Base-by-base conservation (phyloP, 2,113 vertebrate species). In the Thamnaconus septentrionalis region DNA sequence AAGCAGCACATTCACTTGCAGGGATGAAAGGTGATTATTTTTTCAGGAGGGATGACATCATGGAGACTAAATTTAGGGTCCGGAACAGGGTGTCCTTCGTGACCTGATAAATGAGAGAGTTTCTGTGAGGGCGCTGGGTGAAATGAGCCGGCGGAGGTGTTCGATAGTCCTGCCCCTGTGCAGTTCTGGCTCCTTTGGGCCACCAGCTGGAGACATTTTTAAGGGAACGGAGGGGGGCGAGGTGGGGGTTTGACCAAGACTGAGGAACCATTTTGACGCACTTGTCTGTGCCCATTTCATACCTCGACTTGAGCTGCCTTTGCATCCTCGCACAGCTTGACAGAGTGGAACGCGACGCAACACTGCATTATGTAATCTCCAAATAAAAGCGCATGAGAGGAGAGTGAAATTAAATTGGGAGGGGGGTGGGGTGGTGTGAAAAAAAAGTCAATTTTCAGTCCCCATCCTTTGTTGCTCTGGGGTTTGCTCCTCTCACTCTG, bases 241-340 rank as follows among this genome's bases (percentile, higher is more conserved):
- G 5, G 10, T 8, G 9, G 41, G 39, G 9, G 65, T 18, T 4
- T 43, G 61, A 54, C 41, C 59, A 69, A 18, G 0, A 7, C 45
- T 3, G 56, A 63, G 76, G 76, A 66, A 84, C 81, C 79, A 87
- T 90, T 88, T 90, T 86, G 79, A 85, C 54, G 75, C 78, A 82
- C 70, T 73, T 76, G 66, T 61, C 64, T 78, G 61, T 64, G 61
- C 61, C 45, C 53, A 43, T 66, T 71, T 65, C 65, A 56, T 62
- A 61, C 56, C 71, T 65, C 67, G 51, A 76, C 48, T 50, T 3
- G 1, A 61, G 41, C 53, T 41, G 58, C 61, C 40, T 68, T 12
- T n/a, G 5, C 44, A 43, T 51, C 50, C 53, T 53, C 40, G 59
- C 59, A 69, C 57, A 11, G 3, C 68, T 48, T 57, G 12, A 45